Evolutionary conservation across 1,140 invertebrate species (phyloP), one percentile per base, ranked within the genome.

Genomic region (Ceratina calcarata): DNA sequence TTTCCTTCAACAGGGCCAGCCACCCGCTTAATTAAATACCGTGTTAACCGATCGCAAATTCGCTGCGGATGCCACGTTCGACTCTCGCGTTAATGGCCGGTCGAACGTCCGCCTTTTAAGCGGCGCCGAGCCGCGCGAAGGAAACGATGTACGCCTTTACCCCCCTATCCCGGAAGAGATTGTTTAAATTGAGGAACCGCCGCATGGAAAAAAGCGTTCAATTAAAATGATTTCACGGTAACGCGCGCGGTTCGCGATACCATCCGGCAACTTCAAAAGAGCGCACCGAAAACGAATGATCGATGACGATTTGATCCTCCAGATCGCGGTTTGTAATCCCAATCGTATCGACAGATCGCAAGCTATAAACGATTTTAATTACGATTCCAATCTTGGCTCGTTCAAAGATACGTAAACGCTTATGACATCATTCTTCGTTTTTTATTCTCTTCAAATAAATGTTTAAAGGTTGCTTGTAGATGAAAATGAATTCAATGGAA

Each of bases 1-100:
- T 72, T 8, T 57, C 49, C 37, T 62, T 49, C 20, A n/a, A 61
- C 58, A 24, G 13, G 24, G 13, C 2, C 27, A 53, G 24, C 45
- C 45, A 72, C 24, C 15, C 67, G 27, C 45, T 71, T 78, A 78
- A 78, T 78, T 78, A 71, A 78, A 78, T 62, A 62, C 16, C 67
- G 58, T 61, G 45, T 78, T 71, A 70, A 62, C 8, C 37, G 75
- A 18, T n/a, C n/a, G 18, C 75, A 62, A 70, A 70, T 77, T 77
- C 12, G 57, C 12, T 15, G 16, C n/a, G 55, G 57, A 61, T 7
- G 49, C 37, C 74, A 53, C 66, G 66, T 53, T 45, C 37, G 57
- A 62, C 37, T 15, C 16, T 18, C 45, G 1, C 22, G 53, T 58
- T 76, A 68, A 76, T 76, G 27, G 53, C 73, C 53, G 27, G 57